A percentile compares a stretch with the other conserved stretches of the same genome.
These are phyloP conservation scores for Emydocephalus ijimae DNA, from an alignment of 2,113 vertebrate genomes.

Conservation along the genomic window DNA sequence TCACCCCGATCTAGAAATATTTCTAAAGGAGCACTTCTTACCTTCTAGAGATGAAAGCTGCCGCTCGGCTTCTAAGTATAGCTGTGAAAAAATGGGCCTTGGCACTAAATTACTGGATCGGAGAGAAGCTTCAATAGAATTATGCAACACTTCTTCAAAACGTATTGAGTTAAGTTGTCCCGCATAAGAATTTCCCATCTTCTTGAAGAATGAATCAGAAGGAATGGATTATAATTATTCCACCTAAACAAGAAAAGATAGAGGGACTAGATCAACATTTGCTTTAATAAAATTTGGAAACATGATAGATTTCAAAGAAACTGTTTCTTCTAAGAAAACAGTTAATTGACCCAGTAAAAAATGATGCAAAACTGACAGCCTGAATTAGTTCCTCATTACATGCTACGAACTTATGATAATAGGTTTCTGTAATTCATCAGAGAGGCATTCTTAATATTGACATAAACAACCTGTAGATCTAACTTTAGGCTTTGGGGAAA, in stretches of 20 bases:
- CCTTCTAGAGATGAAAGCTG: constrained; percentile 77
- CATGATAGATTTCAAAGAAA: background rate
- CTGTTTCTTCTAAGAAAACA: constrained; percentile 31
- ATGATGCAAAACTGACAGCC: constrained; percentile 38
- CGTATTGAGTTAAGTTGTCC: constrained; percentile 90
- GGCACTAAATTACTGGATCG: constrained; percentile 89
- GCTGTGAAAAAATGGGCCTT: constrained; percentile 91
- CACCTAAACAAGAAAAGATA: background rate
- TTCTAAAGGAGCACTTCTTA: constrained; percentile 53
- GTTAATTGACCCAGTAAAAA: constrained; percentile 23
- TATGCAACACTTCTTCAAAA: constrained; percentile 94
- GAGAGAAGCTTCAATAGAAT: constrained; percentile 94
- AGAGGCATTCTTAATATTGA: background rate
- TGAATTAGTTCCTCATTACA: constrained; percentile 55
- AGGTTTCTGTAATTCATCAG: constrained; percentile 56
- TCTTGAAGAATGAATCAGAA: constrained; percentile 27
- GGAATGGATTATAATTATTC: background rate
- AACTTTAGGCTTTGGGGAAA: background rate
- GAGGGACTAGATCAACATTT: constrained; percentile 21
- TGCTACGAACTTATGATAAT: constrained; percentile 73
- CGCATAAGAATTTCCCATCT: constrained; percentile 96
- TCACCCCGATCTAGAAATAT: background rate
- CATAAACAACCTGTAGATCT: background rate
- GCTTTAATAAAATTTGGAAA: constrained; percentile 15
- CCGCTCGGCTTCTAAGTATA: constrained; percentile 92